Percentiles rank a stretch among this genome's conserved stretches.
Evolutionary conservation across 2,888 invertebrate genomes (phyloP).

Genomic region (Orthonychiurus folsomi): DNA sequence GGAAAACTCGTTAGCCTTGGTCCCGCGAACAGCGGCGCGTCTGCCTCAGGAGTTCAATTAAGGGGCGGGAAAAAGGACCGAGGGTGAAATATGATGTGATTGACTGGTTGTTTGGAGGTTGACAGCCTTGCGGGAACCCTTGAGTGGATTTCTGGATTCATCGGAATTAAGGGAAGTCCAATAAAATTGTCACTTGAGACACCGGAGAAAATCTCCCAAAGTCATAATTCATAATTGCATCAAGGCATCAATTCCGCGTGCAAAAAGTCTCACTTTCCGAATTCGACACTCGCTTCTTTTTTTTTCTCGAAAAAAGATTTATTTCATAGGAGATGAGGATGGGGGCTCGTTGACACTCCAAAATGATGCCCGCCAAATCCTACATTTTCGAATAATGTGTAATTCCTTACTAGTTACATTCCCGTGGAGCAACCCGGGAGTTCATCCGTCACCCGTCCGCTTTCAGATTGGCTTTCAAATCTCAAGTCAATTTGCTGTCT

Average conservation of each 20-base stretch:
- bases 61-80: neutral
- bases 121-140: conserved; percentile 10
- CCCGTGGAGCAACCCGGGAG: too few species aligned
- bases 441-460: too few species aligned
- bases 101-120: neutral
- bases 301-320: neutral
- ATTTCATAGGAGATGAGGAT: neutral
- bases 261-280: neutral
- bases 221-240: conserved; percentile 40
- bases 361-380: too few species aligned
- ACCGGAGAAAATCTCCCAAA: conserved; percentile 15
- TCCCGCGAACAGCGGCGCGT: too few species aligned
- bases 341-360: neutral
- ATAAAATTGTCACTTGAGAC: conserved; percentile 41
- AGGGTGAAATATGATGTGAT: conserved; percentile 5
- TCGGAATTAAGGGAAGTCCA: conserved; percentile 37
- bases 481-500: neutral
- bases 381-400: too few species aligned
- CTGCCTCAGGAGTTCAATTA: conserved; percentile 1
- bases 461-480: neutral
- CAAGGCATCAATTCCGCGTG: conserved; percentile 14
- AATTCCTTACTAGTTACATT: too few species aligned
- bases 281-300: neutral
- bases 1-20: too few species aligned
- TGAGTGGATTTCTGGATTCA: conserved; percentile 40